phyloP scores from a whole-genome alignment of 2,888 invertebrate species.

The Drosophila villosipedis region DNA sequence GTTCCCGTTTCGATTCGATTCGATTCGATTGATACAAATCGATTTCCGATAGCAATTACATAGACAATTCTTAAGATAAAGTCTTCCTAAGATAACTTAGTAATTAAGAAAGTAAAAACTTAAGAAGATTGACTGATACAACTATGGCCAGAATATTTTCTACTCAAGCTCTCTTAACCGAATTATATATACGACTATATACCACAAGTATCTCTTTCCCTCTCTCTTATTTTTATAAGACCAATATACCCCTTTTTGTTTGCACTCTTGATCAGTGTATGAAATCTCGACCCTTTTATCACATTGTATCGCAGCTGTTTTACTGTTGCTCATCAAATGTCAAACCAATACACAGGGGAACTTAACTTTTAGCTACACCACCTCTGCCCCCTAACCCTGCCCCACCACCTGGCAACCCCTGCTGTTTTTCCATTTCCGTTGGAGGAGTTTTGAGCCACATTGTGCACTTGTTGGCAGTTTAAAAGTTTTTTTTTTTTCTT shows the following conservation, averaged over 20 bases:
- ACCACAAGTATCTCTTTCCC: background rate
- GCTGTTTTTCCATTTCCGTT: constrained; percentile 71
- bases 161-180: background rate
- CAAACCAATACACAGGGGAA: constrained; percentile 77
- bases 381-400: background rate
- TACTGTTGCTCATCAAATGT: constrained; percentile 79
- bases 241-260: background rate
- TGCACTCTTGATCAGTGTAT: background rate
- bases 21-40: background rate
- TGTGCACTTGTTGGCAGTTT: constrained; percentile 64
- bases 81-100: background rate
- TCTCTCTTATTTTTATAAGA: no score
- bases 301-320: constrained; percentile 24
- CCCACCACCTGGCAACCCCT: background rate
- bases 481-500: constrained; percentile 72
- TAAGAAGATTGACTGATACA: background rate
- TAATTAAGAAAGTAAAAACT: background rate
- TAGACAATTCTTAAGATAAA: background rate
- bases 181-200: background rate
- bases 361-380: constrained; percentile 61
- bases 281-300: background rate
- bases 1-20: accelerated
- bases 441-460: constrained; percentile 42
- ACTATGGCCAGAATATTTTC: background rate
- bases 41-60: background rate